Evolutionary conservation across 2,113 vertebrate genomes (phyloP).

Genomic region (Cyanoderma ruficeps): DNA sequence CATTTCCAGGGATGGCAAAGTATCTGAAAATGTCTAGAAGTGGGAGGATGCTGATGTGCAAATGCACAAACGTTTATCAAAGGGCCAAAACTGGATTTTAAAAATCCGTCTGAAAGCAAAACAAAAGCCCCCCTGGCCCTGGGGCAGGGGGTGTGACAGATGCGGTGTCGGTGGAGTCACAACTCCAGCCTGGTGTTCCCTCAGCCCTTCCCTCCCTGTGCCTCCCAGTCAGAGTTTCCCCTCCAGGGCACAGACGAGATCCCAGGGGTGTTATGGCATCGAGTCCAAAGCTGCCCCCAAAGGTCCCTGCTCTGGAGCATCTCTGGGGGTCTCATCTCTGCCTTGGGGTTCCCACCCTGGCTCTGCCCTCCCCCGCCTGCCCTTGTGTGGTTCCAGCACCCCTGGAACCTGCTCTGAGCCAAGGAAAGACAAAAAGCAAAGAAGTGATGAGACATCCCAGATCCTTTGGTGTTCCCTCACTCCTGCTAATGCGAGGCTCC

Average conservation of each 20-base stretch:
- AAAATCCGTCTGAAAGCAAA: neutral
- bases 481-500: neutral
- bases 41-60: neutral
- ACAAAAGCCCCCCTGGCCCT: neutral
- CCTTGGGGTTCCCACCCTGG: neutral
- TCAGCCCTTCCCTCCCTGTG: neutral
- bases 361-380: neutral
- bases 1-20: neutral
- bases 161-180: neutral
- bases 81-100: neutral
- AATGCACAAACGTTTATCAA: neutral
- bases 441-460: neutral
- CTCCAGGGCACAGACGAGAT: neutral
- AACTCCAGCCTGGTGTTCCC: neutral
- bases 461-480: neutral
- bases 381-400: neutral
- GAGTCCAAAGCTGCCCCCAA: neutral
- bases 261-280: rapidly evolving
- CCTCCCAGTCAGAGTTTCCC: neutral
- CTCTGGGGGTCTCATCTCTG: neutral
- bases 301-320: neutral
- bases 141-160: neutral
- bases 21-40: neutral
- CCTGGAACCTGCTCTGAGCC: neutral
- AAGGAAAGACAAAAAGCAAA: neutral